Conservation (phyloP, 2,113 vertebrate genomes). For the Anoplopoma fimbria region DNA sequence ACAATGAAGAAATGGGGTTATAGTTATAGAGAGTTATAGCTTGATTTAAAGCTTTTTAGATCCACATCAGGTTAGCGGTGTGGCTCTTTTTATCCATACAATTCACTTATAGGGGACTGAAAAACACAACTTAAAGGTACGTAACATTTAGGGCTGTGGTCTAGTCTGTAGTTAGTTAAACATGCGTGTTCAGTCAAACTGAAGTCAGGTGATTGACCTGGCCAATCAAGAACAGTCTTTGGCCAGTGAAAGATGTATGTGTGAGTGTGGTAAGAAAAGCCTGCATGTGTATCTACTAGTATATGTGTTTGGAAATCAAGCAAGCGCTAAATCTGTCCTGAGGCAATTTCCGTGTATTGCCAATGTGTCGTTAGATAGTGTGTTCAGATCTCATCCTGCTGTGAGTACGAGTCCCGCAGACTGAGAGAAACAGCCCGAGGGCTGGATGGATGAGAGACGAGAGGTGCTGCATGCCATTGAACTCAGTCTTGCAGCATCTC, state of each 20-base stretch:
- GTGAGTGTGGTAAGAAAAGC: no score
- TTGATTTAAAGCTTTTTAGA: background rate
- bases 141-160: background rate
- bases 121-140: background rate
- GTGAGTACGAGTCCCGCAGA: conserved; percentile 52
- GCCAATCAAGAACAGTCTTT: background rate
- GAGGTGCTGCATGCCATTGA: conserved; percentile 50
- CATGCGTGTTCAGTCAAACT: background rate
- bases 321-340: conserved; percentile 13
- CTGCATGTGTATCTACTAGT: no score
- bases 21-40: background rate
- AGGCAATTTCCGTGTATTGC: conserved; percentile 30
- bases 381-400: conserved; percentile 51
- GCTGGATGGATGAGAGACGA: conserved; percentile 55
- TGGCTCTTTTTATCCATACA: background rate
- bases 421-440: conserved; percentile 44
- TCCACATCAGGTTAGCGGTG: background rate
- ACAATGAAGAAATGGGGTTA: background rate
- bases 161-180: background rate
- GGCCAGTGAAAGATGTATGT: background rate
- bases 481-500: conserved; percentile 41
- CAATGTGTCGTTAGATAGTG: conserved; percentile 45
- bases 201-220: background rate
- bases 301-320: conserved; percentile 14
- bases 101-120: background rate